phyloP scores from a whole-genome alignment of 2,888 invertebrate genomes.

The Conus canariensis region DNA sequence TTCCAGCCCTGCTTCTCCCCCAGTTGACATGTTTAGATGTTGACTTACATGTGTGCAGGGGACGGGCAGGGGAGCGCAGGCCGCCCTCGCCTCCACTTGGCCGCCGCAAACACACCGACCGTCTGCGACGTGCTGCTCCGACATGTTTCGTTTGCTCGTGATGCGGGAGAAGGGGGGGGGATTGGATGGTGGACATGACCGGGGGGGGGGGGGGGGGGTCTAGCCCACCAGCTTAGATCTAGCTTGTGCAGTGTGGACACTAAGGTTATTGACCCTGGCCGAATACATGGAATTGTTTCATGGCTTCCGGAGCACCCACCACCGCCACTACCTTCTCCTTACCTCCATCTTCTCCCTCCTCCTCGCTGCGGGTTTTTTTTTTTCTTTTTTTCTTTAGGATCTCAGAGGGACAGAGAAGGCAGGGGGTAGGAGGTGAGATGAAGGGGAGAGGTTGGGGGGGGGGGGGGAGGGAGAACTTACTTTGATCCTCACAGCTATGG shows the following conservation, averaged over 20 bases:
- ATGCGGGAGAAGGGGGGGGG: background rate
- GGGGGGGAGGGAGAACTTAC: too few relatives aligned
- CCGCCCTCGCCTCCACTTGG: background rate
- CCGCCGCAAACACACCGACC: slow-evolving; percentile 20
- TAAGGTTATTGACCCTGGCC: background rate
- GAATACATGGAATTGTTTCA: too few relatives aligned
- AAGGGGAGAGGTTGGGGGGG: too few relatives aligned
- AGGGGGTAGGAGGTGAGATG: too few relatives aligned
- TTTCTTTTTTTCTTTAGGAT: too few relatives aligned
- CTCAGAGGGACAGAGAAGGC: too few relatives aligned
- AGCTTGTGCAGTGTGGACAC: background rate
- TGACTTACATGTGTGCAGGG: background rate
- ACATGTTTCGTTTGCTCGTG: background rate
- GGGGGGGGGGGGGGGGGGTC: too few relatives aligned
- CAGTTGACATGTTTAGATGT: slow-evolving; percentile 24
- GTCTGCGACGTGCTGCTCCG: background rate
- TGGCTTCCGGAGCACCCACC: too few relatives aligned
- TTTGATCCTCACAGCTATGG: too few relatives aligned
- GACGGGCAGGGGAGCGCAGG: background rate
- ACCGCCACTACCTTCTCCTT: too few relatives aligned
- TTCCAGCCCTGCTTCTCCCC: background rate
- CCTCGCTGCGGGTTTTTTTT: too few relatives aligned
- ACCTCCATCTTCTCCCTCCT: too few relatives aligned
- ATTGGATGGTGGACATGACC: background rate
- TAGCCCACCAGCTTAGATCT: background rate